Base-by-base conservation (phyloP, 2,113 vertebrate genomes). In the Hassar affinis region DNA sequence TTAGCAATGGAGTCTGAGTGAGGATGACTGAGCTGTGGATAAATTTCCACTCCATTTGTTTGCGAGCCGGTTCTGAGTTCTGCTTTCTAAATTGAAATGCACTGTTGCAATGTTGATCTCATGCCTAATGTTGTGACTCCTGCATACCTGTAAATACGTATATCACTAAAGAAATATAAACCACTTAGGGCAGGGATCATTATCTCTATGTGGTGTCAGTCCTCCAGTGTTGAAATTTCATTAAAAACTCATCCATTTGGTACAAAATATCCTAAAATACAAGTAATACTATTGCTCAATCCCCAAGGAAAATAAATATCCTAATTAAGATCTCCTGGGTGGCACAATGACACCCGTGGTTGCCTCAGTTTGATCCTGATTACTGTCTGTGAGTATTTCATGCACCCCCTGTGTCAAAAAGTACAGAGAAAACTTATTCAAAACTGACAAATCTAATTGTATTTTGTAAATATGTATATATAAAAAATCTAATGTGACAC, bases 11-110 rank as follows among this genome's bases (percentile, higher is more conserved):
- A 68, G 56, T 22, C 42, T 42, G 38, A 42, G 38, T 42, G 38
- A 59, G 42, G 35, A 47, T 51, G 47, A 64, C 14, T 49, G 81
- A 80, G 27, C 27, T 78, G 57, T 47, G 51, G 45, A 38, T 61
- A 75, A 54, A 18, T 57, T 30, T 86, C 85, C 81, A 45, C 38
- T 86, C 85, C 81, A 45, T 86, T 86, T 78, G 89, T 90, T 91
- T 85, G 33, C 15, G 42, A 54, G 82, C 45, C 25, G 47, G 6
- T 49, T 80, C 38, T 12, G 38, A n/a, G 9, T 42, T 68, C 81
- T 83, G 83, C 76, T 52, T 57, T 62, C 77, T 86, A 52, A 61
- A 78, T 75, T 66, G 79, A 72, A 85, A 84, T 79, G 49, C 64
- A 51, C 35, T 45, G 27, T 52, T 85, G 85, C 85, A 68, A 33